Percentiles rank a stretch among this genome's conserved stretches.
phyloP scores from a whole-genome alignment of 2,797 vertebrate genomes.

The Buceros bicornis region DNA sequence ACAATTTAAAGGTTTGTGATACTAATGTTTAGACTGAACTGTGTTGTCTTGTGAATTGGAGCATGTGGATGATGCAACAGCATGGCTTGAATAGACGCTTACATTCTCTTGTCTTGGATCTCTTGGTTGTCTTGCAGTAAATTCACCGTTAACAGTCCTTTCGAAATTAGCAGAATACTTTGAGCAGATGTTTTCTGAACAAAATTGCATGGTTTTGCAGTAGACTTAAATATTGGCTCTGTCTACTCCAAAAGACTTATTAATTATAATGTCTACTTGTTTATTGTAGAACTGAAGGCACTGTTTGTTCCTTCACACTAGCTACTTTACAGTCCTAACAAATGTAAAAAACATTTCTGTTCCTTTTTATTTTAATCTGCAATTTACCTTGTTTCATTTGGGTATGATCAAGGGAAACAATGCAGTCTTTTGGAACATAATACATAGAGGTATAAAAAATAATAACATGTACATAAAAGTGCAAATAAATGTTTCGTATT shows the following conservation, averaged over 20 bases:
- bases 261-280: not conserved
- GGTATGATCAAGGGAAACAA: not conserved
- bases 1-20: not conserved
- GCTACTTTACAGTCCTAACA: not conserved
- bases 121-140: not conserved
- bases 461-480: not conserved
- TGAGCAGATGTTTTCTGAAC: not conserved
- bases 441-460: not conserved
- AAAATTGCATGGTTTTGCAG: slow-evolving; percentile 7
- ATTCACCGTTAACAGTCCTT: slow-evolving; percentile 13
- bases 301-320: not conserved
- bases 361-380: not conserved
- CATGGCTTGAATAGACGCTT: slow-evolving; percentile 57
- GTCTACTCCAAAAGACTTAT: not conserved
- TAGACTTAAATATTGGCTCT: not conserved
- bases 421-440: not conserved
- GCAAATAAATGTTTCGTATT: not conserved
- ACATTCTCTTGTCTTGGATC: not conserved
- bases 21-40: slow-evolving; percentile 28
- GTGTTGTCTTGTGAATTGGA: not conserved
- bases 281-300: not conserved
- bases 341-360: not conserved
- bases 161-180: not conserved
- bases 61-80: slow-evolving; percentile 26
- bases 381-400: not conserved